Evolutionary conservation across 2,113 vertebrate species (phyloP), one percentile per base, ranked within the genome.

Genomic region (Anarhynchus alexandrinus): DNA sequence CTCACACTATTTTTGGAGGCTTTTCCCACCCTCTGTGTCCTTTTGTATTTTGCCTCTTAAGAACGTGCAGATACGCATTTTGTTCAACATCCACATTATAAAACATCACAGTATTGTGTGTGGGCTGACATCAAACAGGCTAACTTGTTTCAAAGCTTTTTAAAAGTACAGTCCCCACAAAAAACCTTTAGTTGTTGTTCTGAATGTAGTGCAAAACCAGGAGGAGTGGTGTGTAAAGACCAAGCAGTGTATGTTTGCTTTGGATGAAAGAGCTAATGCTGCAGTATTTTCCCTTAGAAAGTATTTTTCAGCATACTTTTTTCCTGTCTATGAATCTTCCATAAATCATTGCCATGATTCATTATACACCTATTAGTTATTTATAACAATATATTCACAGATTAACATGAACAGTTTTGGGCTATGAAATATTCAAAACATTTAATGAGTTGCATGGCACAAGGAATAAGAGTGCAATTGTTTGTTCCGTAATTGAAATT

Each of bases 401-500:
- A 97, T 95, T 94, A 94, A 82, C 84, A 72, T 49, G 62, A 91
- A 72, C 84, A 77, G 88, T 94, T 96, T 94, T 14, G 72, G 67
- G 59, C 67, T 71, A 95, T 97, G 61, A 97, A 96, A 97, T 94
- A 93, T 97, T 96, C 76, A 97, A 64, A 93, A 13, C 69, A 52
- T 42, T 95, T 89, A 97, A 97, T 92, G 86, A 93, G 89, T 62
- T 96, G 69, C 7, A 71, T 22, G 8, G 69, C 65, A 87, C 29
- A 52, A 93, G 32, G 65, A 95, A 89, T 81, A 81, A 54, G 42
- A 55, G 34, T 21, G 25, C 1, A 10, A 52, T 92, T 97, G 86
- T 95, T 96, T 93, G 93, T 94, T 86, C 81, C 92, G 52, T 96
- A 97, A 96, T 94, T 97, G 96, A 96, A 96, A 94, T 90, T 91